Base-by-base conservation (phyloP, 2,797 vertebrate species). In the Peromyscus attwateri region DNA sequence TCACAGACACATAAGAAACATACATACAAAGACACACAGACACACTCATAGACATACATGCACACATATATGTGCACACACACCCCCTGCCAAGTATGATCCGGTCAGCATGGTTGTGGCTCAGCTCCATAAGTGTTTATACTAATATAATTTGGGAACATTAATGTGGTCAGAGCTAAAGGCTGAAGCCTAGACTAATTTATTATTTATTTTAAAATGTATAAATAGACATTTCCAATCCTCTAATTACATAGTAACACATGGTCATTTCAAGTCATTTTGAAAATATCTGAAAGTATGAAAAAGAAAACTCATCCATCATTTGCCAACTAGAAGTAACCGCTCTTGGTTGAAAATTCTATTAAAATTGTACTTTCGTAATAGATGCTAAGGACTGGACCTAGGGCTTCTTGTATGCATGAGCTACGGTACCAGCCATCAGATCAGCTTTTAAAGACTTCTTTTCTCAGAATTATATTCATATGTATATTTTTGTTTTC, bases 121-220 rank as follows among this genome's bases (percentile, higher is more conserved):
- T 96, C 52, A 70, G 27, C 83, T 84, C 52, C 46, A 9, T 19
- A 64, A 73, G 75, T 82, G 75, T 75, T 80, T 92, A 46, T 43
- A 80, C 66, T 89, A 60, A 71, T 27, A 3, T 92, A 83, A 90
- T 14, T 64, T 92, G 21, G 68, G 91, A 95, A 94, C 87, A 81
- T 49, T 64, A 34, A 49, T 82, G 40, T 92, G 70, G 31, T 70
- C 62, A 62, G 71, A 97, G 70, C 64, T 92, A 31, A 77, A 62
- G 37, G 46, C 73, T 92, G 55, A 92, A 91, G 37, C 17, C 46
- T 27, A 94, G 40, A 29, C 29, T 60, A 19, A 87, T 19, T 52
- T 80, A 77, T 62, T 82, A 3, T 70, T 93, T 92, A 89, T 46
- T 94, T 93, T 80, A 88, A 97, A 85, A 73, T 96, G 25, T 94